These are phyloP conservation scores for Harpagoxenus sublaevis DNA, from an alignment of 2,888 invertebrate species.

Conservation along the genomic window DNA sequence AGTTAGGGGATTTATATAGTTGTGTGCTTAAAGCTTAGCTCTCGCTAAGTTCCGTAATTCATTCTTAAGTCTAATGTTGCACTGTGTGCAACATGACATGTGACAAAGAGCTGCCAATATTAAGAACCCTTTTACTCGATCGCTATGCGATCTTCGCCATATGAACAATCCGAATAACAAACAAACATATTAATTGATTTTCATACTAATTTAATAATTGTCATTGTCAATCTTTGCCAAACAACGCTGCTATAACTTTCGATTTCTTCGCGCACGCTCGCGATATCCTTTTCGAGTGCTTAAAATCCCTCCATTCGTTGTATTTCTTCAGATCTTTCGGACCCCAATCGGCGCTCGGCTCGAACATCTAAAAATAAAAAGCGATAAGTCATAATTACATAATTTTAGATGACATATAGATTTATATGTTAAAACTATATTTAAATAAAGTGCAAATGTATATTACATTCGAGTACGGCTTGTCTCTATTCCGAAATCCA, in stretches of 20 bases:
- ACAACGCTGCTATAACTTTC: slow-evolving; percentile 60
- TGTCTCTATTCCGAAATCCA: slow-evolving; percentile 44
- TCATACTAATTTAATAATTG: slow-evolving; percentile 20
- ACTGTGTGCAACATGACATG: not conserved
- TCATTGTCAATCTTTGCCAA: slow-evolving; percentile 60
- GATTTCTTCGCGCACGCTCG: slow-evolving; percentile 67
- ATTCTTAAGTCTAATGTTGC: not conserved
- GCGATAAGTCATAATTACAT: not conserved
- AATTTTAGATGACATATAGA: slow-evolving; percentile 8
- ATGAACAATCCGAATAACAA: not conserved
- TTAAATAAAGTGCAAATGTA: slow-evolving; percentile 37
- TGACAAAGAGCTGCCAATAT: slow-evolving; percentile 28
- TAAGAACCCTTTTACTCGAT: not conserved
- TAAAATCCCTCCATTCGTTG: slow-evolving; percentile 89
- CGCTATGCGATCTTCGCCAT: not conserved
- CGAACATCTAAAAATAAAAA: slow-evolving; percentile 86
- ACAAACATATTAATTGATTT: slow-evolving; percentile 4
- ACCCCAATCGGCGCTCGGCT: slow-evolving; percentile 89
- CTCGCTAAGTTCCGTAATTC: not conserved
- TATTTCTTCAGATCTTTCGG: slow-evolving; percentile 87
- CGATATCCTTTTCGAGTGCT: slow-evolving; percentile 86
- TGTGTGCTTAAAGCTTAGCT: not conserved
- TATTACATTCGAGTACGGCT: slow-evolving; percentile 54
- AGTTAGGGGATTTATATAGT: not conserved
- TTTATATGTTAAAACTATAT: not conserved